These are phyloP conservation scores for Hydropsyche tenuis DNA, from an alignment of 1,140 invertebrate species.

Conservation along the genomic window DNA sequence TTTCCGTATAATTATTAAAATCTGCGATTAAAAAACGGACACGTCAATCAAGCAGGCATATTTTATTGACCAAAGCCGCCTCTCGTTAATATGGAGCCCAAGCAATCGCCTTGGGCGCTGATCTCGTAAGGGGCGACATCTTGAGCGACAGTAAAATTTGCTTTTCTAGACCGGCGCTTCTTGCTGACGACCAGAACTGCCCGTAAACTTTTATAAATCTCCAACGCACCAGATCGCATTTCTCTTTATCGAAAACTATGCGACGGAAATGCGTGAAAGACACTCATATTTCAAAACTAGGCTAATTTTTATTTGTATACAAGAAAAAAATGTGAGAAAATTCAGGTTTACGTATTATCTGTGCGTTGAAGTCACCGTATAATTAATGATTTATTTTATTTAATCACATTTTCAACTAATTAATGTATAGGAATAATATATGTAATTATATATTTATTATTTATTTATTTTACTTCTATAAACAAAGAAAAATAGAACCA, in stretches of 20 bases:
- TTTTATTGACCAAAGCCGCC: slow-evolving; percentile 11
- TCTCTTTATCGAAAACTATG: slow-evolving; percentile 17
- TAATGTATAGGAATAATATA: too few species aligned
- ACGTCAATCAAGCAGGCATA: background rate
- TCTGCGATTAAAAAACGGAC: background rate
- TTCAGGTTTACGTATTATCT: background rate
- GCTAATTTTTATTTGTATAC: too few species aligned
- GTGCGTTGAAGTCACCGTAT: background rate
- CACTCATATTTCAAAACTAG: too few species aligned
- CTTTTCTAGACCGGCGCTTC: slow-evolving; percentile 5
- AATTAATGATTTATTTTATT: background rate
- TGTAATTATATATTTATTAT: too few species aligned
- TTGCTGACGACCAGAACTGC: background rate
- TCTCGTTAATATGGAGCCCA: slow-evolving; percentile 7
- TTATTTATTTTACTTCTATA: too few species aligned
- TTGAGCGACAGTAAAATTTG: slow-evolving; percentile 23
- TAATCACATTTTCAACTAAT: too few species aligned
- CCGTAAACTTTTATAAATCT: background rate
- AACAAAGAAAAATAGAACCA: too few species aligned
- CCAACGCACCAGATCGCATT: slow-evolving; percentile 1
- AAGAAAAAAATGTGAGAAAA: too few species aligned
- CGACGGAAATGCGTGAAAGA: background rate
- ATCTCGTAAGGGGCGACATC: slow-evolving; percentile 8
- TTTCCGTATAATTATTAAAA: background rate
- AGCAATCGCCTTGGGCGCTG: background rate